Conservation (phyloP, 1,140 invertebrate genomes). For the Dufourea novaeangliae region DNA sequence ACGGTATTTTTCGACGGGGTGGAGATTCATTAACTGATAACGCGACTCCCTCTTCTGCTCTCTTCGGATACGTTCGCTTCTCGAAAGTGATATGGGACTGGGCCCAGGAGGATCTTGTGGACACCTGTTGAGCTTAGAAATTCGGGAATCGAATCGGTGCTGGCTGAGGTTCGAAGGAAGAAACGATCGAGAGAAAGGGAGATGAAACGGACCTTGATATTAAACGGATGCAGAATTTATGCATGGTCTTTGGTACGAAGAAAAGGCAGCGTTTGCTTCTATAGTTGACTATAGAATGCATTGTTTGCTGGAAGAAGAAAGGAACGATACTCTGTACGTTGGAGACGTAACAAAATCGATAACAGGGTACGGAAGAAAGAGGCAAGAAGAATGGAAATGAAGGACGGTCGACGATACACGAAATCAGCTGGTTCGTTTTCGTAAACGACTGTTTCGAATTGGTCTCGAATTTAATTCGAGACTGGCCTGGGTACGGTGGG, state of each 20-base stretch:
- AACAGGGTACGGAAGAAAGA: too few species aligned
- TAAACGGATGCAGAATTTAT: background rate
- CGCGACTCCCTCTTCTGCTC: slow-evolving; percentile 50
- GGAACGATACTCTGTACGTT: too few species aligned
- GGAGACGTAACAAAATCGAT: too few species aligned
- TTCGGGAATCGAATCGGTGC: background rate
- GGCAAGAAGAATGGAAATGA: too few species aligned
- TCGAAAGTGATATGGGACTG: slow-evolving; percentile 59
- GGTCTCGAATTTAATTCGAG: slow-evolving; percentile 56
- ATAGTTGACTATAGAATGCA: background rate
- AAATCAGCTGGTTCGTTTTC: slow-evolving; percentile 38
- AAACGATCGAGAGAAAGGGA: background rate
- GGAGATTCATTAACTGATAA: slow-evolving; percentile 75
- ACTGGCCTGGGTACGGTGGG: slow-evolving; percentile 25
- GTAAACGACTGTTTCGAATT: slow-evolving; percentile 42
- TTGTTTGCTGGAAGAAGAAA: too few species aligned
- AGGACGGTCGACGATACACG: too few species aligned
- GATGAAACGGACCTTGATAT: too few species aligned
- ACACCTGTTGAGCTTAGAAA: slow-evolving; percentile 50
- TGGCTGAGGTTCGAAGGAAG: background rate
- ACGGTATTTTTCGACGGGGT: slow-evolving; percentile 53
- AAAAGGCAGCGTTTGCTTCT: background rate
- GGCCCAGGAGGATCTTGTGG: slow-evolving; percentile 9
- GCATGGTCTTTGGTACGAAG: background rate
- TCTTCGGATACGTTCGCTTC: slow-evolving; percentile 44